Base-by-base conservation (phyloP, 2,888 invertebrate species). In the Chymomyza amoena region DNA sequence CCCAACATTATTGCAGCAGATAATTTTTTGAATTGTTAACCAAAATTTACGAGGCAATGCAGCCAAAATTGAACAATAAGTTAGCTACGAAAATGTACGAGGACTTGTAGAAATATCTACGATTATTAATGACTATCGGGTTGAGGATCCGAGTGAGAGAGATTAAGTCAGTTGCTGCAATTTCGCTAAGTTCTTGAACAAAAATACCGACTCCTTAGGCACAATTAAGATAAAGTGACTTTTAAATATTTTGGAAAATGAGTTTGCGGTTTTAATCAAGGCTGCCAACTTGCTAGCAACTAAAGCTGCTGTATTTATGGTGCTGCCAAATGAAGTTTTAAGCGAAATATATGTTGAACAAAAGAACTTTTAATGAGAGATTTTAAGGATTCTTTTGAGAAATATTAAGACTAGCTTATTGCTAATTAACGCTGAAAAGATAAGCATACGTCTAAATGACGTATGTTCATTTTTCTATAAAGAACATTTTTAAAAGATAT, bases 21-120 rank as follows among this genome's bases (percentile, higher is more conserved):
- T 80, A 74, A 79, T 78, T 77, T 73, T 77, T 16, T 74, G 80
- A 78, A 80, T 78, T 78, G 80, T 80, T 68, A 74, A 59, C 60
- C 18, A 60, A 32, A 60, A 60, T 60, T 60, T 60, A 60, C 60
- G 25, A 54, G 16, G 13, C 6, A 57, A 15, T 39, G 74, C 75
- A 77, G 69, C 74, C 69, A 61, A 71, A 77, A 77, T 71, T 10
- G 39, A 13, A 13, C 39, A 45, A 45, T 45, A 45, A 45, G 39
- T 45, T 45, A 13, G 10, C 39, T 13, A 5, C 13, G 39, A 45
- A 45, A 13, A 45, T 13, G 13, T 45, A 45, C 39, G 10, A 45
- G 39, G 13, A 45, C 39, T 45, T 45, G 39, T 1, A 45, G 39
- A 1, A 45, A 45, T 45, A 6, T 45, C 39, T 45, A 13, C 13